Base-by-base conservation (phyloP, 2,888 invertebrate species). In the Diarsia mendica region DNA sequence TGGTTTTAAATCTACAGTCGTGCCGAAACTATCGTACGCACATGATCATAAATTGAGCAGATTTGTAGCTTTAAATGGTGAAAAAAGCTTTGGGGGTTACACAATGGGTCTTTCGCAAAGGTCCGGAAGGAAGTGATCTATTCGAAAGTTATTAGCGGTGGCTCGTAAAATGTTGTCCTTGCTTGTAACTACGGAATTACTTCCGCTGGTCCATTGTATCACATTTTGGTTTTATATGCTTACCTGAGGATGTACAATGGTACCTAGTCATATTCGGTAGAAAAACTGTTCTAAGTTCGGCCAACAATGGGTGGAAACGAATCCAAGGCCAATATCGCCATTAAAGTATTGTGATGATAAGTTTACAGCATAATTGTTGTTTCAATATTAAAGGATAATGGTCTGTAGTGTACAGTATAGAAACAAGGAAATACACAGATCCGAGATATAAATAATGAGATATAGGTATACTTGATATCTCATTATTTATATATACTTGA, bases 71-170 rank as follows among this genome's bases (percentile, higher is more conserved):
- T 63, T 58, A 55, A 77, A 71, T 73, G 39, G 67, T 18, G 3
- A 53, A 80, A 65, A 80, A 53, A 66, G 33, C 48, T 73, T 81
- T 64, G 51, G 44, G 44, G 28, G 9, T 68, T 66, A 79, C 79
- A 89, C 83, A 89, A 89, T 85, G 64, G 79, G 33, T 67, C 71
- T 87, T 87, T 84, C 75, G 84, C 79, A 78, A 88, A 81, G 87
- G 87, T 86, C 90, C 93, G 92, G 93, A 92, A 93, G 93, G 93
- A 93, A 92, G 86, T 85, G 72, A 79, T 79, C 70, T 75, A 83
- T 88, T 84, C 69, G 79, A 88, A 89, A 89, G 83, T 84, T 82
- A 88, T 88, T 86, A 89, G 75, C 46, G 44, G 72, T 79, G 60
- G 71, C 79, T 88, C 85, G 87, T 89, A 77, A 86, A 83, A 84